These are phyloP conservation scores for Diorhabda sublineata DNA, from an alignment of 1,140 invertebrate species.

Conservation along the genomic window DNA sequence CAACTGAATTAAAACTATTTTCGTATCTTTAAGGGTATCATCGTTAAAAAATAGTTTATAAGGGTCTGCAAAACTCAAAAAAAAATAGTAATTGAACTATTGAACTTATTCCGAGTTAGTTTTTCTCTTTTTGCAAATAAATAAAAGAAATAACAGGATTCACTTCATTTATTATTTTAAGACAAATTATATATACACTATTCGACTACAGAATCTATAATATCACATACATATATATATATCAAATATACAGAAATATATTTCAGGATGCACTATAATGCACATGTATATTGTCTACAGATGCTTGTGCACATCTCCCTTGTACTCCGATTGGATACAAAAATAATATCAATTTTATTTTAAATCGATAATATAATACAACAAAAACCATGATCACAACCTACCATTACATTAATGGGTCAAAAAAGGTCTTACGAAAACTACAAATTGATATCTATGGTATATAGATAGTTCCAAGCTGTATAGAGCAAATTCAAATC, in stretches of 20 bases:
- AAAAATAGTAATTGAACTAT: too few species aligned
- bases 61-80: too few species aligned
- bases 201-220: slow-evolving; percentile 28
- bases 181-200: slow-evolving; percentile 35
- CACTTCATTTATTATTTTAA: slow-evolving; percentile 15
- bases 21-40: too few species aligned
- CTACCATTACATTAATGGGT: too few species aligned
- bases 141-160: not conserved
- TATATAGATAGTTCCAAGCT: too few species aligned
- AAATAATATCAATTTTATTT: slow-evolving; percentile 29
- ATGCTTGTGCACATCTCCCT: slow-evolving; percentile 29
- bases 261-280: slow-evolving; percentile 41
- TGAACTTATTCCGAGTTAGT: too few species aligned
- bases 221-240: slow-evolving; percentile 38
- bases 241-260: slow-evolving; percentile 40
- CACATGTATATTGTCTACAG: slow-evolving; percentile 38
- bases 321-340: slow-evolving; percentile 25
- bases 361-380: not conserved
- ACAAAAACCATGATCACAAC: not conserved
- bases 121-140: not conserved
- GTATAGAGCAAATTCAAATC: too few species aligned
- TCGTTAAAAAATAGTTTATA: too few species aligned
- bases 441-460: too few species aligned
- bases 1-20: too few species aligned
- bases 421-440: too few species aligned